Percentiles rank a stretch among this genome's conserved stretches.
These are phyloP conservation scores for Virgularia gustaviana DNA, from an alignment of 92 coral and sea anemone genomes.

Conservation along the genomic window DNA sequence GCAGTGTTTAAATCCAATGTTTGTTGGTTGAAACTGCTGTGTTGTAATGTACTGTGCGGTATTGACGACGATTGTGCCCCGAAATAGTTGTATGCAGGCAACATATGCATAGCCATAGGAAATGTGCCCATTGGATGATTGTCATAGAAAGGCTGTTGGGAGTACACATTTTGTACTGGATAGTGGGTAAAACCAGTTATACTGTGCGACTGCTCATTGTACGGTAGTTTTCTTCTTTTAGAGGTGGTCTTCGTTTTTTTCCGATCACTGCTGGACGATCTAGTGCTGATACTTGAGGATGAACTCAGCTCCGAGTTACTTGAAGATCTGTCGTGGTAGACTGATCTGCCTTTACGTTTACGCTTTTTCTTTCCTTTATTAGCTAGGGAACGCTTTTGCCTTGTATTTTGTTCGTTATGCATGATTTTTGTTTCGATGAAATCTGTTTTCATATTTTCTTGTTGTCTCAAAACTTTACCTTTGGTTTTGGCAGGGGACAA, in stretches of 20 bases:
- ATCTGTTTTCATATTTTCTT: not conserved
- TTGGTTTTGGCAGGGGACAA: not conserved
- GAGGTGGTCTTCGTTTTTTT: not conserved
- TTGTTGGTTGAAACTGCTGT: not conserved
- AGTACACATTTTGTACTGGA: not conserved
- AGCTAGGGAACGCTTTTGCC: not conserved
- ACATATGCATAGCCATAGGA: slow-evolving; percentile 10
- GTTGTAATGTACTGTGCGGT: slow-evolving; percentile 4
- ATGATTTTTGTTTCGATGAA: slow-evolving; percentile 1
- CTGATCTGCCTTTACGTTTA: not conserved
- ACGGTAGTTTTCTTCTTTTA: not conserved
- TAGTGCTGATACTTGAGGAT: not conserved
- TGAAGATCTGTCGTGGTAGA: not conserved
- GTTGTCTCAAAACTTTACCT: not conserved
- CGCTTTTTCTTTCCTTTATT: not conserved
- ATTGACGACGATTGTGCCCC: slow-evolving; percentile 9
- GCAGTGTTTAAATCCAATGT: not conserved
- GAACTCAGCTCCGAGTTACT: not conserved
- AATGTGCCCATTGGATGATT: not conserved
- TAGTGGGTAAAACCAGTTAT: not conserved
- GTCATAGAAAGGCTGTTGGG: not conserved
- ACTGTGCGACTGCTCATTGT: not conserved
- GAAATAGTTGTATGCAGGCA: not conserved
- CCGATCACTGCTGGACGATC: slow-evolving; percentile 10
- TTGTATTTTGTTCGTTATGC: not conserved